A percentile compares a stretch with the other conserved stretches of the same genome.
Conservation (phyloP, 2,888 invertebrate genomes). For the Gordius sp. region DNA sequence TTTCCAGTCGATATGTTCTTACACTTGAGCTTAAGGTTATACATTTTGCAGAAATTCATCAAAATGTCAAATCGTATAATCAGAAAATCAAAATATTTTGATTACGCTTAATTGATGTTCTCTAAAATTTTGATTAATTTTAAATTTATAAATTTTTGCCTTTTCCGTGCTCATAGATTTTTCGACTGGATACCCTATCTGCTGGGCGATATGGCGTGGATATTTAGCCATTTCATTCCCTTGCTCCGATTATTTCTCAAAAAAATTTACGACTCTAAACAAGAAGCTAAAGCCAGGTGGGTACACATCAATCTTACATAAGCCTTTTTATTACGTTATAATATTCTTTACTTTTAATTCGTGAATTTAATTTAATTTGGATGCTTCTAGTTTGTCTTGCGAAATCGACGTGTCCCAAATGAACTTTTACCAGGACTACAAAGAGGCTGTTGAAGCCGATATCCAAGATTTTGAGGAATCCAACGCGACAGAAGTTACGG, state of each 20-base stretch:
- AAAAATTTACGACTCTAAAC: neutral
- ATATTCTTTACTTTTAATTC: constrained; percentile 1
- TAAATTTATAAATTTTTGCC: neutral
- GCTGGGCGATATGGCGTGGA: neutral
- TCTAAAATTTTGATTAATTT: neutral
- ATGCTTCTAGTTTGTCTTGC: neutral
- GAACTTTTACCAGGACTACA: constrained; percentile 6
- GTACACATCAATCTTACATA: neutral
- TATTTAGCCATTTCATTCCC: constrained; percentile 2
- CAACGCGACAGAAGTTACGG: neutral
- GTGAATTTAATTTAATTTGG: constrained; percentile 2
- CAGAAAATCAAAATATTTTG: neutral
- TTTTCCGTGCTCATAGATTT: neutral
- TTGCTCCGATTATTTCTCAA: neutral
- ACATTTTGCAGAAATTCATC: no score
- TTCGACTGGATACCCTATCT: constrained; percentile 8
- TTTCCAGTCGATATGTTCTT: constrained; percentile 1
- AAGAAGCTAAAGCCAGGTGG: constrained; percentile 8
- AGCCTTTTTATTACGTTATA: neutral
- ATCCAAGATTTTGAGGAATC: neutral
- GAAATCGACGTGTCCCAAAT: neutral
- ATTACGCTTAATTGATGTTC: neutral
- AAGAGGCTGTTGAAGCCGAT: neutral
- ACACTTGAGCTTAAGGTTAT: neutral
- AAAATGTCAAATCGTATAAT: neutral